A percentile compares a stretch with the other conserved stretches of the same genome.
Evolutionary conservation across 2,888 invertebrate genomes (phyloP).

Genomic region (Cosmopolites sordidus): DNA sequence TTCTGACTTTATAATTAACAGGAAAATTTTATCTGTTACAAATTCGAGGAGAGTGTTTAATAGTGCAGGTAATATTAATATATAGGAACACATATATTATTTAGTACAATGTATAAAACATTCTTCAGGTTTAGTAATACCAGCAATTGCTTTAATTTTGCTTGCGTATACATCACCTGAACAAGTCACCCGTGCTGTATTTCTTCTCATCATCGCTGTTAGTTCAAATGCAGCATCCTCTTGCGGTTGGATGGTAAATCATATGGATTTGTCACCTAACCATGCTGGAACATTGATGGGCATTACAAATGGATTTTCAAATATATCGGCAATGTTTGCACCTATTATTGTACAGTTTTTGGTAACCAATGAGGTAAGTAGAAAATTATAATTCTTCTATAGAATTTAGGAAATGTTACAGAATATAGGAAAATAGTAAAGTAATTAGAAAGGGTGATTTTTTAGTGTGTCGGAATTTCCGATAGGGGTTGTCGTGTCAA

Average conservation of each 20-base stretch:
- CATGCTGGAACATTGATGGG: constrained; percentile 80
- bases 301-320: constrained; percentile 70
- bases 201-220: constrained; percentile 63
- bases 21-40: constrained; percentile 16
- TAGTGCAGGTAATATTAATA: constrained; percentile 9
- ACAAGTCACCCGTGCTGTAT: constrained; percentile 57
- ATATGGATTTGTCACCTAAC: constrained; percentile 78
- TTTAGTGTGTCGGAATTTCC: too few species aligned
- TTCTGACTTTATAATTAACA: constrained; percentile 58
- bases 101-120: background rate
- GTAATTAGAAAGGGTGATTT: too few species aligned
- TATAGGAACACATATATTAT: too few species aligned
- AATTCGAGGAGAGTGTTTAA: constrained; percentile 30
- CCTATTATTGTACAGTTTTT: constrained; percentile 67
- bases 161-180: constrained; percentile 55
- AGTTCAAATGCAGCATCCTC: constrained; percentile 69
- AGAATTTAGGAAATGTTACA: too few species aligned
- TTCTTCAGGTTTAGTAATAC: constrained; percentile 58
- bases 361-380: constrained; percentile 60
- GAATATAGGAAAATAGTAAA: too few species aligned
- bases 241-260: constrained; percentile 70
- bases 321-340: constrained; percentile 71
- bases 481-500: too few species aligned
- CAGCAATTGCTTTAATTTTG: constrained; percentile 61
- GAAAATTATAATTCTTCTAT: too few species aligned